A percentile compares a stretch with the other conserved stretches of the same genome.
These are phyloP conservation scores for Mamestra configurata DNA, from an alignment of 1,140 invertebrate species.

Conservation along the genomic window DNA sequence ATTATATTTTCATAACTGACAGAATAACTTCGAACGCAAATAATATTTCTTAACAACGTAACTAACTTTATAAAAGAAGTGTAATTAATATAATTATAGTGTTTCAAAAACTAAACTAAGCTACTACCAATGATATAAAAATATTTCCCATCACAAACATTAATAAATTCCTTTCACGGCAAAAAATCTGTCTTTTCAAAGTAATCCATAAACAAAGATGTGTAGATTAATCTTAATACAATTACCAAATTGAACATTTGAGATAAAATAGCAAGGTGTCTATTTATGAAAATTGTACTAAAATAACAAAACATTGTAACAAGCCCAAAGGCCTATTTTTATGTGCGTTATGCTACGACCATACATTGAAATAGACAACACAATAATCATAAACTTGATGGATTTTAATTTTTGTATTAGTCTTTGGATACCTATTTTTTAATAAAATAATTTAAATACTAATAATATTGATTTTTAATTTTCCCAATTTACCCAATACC, in stretches of 20 bases:
- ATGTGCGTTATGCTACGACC: constrained; percentile 58
- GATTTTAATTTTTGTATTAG: constrained; percentile 83
- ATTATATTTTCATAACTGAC: background rate
- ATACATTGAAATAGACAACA: constrained; percentile 58
- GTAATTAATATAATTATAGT: too few species aligned
- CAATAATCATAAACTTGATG: constrained; percentile 62
- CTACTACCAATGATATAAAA: too few species aligned
- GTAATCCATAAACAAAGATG: background rate
- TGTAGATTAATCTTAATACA: background rate
- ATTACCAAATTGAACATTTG: background rate
- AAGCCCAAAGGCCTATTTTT: constrained; percentile 65
- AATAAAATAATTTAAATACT: constrained; percentile 84
- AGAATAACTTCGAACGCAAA: background rate
- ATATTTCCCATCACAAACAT: too few species aligned
- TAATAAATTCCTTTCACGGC: too few species aligned
- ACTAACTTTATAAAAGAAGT: too few species aligned
- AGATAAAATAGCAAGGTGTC: constrained; percentile 62
- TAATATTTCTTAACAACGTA: background rate
- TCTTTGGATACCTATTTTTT: constrained; percentile 85
- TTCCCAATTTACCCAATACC: too few species aligned
- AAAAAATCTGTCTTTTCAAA: too few species aligned
- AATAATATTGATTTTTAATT: constrained; percentile 34
- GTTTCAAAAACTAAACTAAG: too few species aligned
- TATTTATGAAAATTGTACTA: constrained; percentile 42
- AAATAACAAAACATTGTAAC: constrained; percentile 1